phyloP scores from a whole-genome alignment of 2,113 vertebrate species.

The Bambusicola thoracicus region DNA sequence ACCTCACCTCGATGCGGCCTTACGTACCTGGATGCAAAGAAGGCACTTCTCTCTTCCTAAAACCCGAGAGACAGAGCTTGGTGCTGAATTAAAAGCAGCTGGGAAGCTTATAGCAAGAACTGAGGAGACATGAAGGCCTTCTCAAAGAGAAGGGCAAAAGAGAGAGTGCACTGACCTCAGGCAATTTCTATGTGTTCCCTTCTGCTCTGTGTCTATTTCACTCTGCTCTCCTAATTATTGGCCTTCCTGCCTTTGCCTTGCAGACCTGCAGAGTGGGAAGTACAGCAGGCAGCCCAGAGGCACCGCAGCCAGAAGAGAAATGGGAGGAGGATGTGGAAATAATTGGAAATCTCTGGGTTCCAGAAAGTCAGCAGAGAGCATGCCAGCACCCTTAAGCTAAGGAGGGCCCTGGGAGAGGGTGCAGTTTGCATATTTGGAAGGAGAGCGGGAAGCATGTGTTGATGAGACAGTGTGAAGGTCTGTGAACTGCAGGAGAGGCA shows the following conservation, averaged over 20 bases:
- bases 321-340: conserved; percentile 66
- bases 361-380: conserved; percentile 61
- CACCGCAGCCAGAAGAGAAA: conserved; percentile 53
- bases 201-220: conserved; percentile 5
- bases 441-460: conserved; percentile 28
- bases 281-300: conserved; percentile 35
- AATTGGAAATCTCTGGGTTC: conserved; percentile 65
- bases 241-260: not conserved
- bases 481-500: conserved; percentile 53
- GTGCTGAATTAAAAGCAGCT: not conserved
- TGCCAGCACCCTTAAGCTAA: conserved; percentile 69
- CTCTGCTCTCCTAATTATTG: not conserved
- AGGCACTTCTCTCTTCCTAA: not conserved
- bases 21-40: not conserved
- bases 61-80: not conserved
- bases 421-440: conserved; percentile 61
- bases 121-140: not conserved
- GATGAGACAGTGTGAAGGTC: conserved; percentile 51
- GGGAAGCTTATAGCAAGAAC: conserved; percentile 11
- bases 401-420: conserved; percentile 61
- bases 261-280: conserved; percentile 41
- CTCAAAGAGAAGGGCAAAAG: not conserved
- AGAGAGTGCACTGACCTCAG: conserved; percentile 1
- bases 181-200: conserved; percentile 19
- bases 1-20: not conserved